A percentile compares a stretch with the other conserved stretches of the same genome.
Evolutionary conservation across 2,113 vertebrate genomes (phyloP).

Genomic region (Leucoraja erinaceus): DNA sequence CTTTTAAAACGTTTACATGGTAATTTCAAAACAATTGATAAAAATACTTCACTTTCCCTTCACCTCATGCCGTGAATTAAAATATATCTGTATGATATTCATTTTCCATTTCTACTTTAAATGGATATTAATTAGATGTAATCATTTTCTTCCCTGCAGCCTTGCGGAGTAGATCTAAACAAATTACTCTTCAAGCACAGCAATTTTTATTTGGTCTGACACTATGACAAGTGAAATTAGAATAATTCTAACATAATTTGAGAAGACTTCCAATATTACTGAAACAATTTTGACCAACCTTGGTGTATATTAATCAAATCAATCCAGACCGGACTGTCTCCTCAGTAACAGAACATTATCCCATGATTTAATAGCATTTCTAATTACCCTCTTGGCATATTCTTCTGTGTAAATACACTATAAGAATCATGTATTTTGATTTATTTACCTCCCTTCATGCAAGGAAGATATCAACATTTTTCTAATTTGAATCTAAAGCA

Average conservation of each 20-base stretch:
- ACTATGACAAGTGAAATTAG: neutral
- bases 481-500: neutral
- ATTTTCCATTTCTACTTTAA: neutral
- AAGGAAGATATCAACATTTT: neutral
- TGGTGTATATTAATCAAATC: neutral
- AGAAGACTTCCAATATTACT: neutral
- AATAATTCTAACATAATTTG: neutral
- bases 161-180: neutral
- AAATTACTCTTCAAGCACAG: neutral
- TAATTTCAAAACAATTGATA: neutral
- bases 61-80: neutral
- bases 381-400: neutral
- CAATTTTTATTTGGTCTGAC: neutral
- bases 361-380: neutral
- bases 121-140: neutral
- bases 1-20: too few species aligned
- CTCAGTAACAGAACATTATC: neutral
- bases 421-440: neutral
- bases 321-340: neutral
- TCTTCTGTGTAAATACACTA: too few species aligned
- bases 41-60: neutral
- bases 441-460: neutral
- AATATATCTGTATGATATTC: neutral
- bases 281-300: neutral
- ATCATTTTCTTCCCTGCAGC: neutral